Base-by-base conservation (phyloP, 2,797 vertebrate species). In the Ictinia mississippiensis region DNA sequence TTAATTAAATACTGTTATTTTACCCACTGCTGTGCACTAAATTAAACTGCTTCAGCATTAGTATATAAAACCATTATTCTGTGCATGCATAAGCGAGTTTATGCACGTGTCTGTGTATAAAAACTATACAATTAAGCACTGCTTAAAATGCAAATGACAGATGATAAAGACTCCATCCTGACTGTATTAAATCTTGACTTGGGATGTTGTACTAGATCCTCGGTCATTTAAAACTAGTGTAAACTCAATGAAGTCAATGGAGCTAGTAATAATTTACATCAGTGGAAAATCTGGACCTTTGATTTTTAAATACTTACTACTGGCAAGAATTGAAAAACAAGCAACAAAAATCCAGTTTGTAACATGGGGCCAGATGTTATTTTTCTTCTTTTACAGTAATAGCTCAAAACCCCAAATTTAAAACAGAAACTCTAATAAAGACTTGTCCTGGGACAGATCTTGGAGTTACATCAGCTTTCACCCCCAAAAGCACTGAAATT, bases 1-100 rank as follows among this genome's bases (percentile, higher is more conserved):
- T 95, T 93, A 97, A 97, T 96, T 85, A 97, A 97, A 96, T 91
- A 83, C 18, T 95, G 94, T 63, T 49, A 83, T 96, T 96, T 95
- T 91, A 95, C 77, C 92, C 88, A 75, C 78, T 93, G 88, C 73
- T 96, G 93, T 74, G 52, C 37, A 49, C 56, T 73, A 91, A 91
- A 96, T 93, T 79, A 94, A 91, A 96, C 66, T 25, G 70, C 73
- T 95, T 96, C 92, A 88, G 79, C 81, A 90, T 89, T 96, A 89
- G 87, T 67, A 84, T 37, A 93, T 44, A 21, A 94, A 88, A 55
- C n/a, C 49, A 96, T 96, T 95, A 92, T 26, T 89, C 59, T 33
- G 65, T 50, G 68, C 82, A 65, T 37, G 86, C 70, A 13, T 38
- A 87, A 91, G 75, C 77, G 83, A 94, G 72, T 81, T 66, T 74